Conservation (phyloP, 2,888 invertebrate genomes). For the Andrena hattorfiana region DNA sequence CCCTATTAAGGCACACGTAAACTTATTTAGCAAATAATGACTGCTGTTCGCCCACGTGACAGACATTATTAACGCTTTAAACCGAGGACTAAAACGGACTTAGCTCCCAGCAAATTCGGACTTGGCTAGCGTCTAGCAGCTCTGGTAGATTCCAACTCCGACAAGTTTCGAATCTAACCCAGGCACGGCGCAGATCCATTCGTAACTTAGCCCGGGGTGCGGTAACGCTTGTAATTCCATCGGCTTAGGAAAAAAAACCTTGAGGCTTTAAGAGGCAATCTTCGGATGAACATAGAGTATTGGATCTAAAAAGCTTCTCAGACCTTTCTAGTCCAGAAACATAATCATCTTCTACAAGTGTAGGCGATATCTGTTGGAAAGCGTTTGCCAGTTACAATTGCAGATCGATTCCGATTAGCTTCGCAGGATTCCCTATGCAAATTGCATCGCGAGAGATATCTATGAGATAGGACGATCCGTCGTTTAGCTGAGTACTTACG, state of each 20-base stretch:
- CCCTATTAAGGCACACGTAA: neutral
- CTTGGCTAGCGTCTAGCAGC: constrained; percentile 8
- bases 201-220: too few species aligned
- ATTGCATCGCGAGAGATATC: constrained; percentile 33
- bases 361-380: neutral
- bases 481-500: constrained; percentile 36
- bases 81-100: constrained; percentile 6
- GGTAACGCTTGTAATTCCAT: too few species aligned
- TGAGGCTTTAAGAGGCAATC: too few species aligned
- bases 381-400: constrained; percentile 29
- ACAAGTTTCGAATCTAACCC: too few species aligned
- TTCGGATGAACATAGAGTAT: neutral
- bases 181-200: too few species aligned
- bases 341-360: neutral
- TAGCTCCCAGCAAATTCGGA: constrained; percentile 17
- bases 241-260: too few species aligned
- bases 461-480: constrained; percentile 30
- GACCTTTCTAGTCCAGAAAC: neutral
- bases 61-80: constrained; percentile 13
- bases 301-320: neutral
- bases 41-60: constrained; percentile 8
- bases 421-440: constrained; percentile 44
- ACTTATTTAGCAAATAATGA: constrained; percentile 24
- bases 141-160: too few species aligned
- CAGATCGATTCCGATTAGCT: constrained; percentile 59